Evolutionary conservation across 2,888 invertebrate species (phyloP).

Genomic region (Lasioglossum pauxillum): DNA sequence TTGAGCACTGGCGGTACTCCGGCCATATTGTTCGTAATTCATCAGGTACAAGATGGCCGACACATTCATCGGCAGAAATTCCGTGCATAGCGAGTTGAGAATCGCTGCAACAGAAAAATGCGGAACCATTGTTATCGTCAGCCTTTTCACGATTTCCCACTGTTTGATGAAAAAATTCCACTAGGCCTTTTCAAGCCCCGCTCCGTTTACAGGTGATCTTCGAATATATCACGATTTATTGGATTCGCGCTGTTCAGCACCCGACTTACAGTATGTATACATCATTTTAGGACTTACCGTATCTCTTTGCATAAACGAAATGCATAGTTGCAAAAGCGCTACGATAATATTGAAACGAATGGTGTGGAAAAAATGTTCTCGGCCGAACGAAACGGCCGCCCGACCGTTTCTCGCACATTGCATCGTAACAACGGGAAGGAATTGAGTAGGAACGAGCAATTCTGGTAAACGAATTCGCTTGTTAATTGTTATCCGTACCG

Average conservation of each 20-base stretch:
- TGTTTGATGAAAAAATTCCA: background rate
- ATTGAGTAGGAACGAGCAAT: background rate
- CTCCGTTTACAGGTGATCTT: too few species aligned
- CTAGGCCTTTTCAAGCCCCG: background rate
- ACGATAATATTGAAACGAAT: background rate
- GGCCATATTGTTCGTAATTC: conserved; percentile 97
- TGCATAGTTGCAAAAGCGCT: background rate
- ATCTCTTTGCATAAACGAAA: background rate
- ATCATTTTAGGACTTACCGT: background rate
- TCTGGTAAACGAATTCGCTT: background rate
- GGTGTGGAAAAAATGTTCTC: background rate
- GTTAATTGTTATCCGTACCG: background rate
- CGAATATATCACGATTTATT: background rate
- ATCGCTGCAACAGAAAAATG: conserved; percentile 88
- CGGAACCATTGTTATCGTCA: background rate
- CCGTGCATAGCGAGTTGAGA: conserved; percentile 94
- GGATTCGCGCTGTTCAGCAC: background rate
- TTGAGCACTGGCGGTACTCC: conserved; percentile 96
- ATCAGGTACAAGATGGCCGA: conserved; percentile 97
- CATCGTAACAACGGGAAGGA: background rate
- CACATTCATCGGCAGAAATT: conserved; percentile 94
- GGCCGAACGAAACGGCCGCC: background rate
- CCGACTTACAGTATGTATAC: background rate
- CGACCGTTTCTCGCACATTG: background rate
- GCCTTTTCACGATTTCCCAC: background rate